Evolutionary conservation across 2,797 vertebrate genomes (phyloP).

Genomic region (Brachyalestes nurse): DNA sequence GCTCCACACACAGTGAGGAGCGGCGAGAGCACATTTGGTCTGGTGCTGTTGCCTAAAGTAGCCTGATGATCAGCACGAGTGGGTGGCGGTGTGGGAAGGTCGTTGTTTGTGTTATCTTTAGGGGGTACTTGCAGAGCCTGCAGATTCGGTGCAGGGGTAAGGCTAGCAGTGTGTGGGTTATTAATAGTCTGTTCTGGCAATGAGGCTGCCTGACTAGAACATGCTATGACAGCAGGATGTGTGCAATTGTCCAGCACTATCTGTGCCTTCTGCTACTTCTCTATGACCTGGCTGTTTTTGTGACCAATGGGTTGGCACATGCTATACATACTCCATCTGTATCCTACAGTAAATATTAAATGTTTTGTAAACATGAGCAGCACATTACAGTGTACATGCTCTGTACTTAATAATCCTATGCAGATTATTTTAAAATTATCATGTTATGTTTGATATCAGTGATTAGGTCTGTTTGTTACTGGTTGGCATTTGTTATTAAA

Average conservation of each 20-base stretch:
- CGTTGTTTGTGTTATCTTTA: constrained; percentile 73
- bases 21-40: constrained; percentile 53
- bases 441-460: no score
- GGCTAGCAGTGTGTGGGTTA: constrained; percentile 59
- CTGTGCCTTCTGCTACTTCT: constrained; percentile 19
- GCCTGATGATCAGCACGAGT: constrained; percentile 66
- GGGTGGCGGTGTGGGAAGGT: constrained; percentile 71
- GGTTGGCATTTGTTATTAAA: no score
- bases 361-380: neutral
- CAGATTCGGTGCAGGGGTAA: constrained; percentile 65
- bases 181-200: constrained; percentile 70
- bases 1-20: constrained; percentile 38
- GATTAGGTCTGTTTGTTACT: no score
- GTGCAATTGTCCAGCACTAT: constrained; percentile 29
- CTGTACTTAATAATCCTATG: neutral
- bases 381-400: neutral
- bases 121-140: constrained; percentile 69
- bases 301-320: neutral
- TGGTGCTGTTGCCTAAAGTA: constrained; percentile 62
- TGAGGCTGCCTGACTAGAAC: constrained; percentile 62
- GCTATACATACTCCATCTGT: neutral
- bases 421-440: neutral
- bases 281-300: constrained; percentile 1
- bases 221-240: constrained; percentile 40
- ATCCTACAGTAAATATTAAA: neutral